Conservation (phyloP, 2,797 vertebrate species). For the Peromyscus aztecus region DNA sequence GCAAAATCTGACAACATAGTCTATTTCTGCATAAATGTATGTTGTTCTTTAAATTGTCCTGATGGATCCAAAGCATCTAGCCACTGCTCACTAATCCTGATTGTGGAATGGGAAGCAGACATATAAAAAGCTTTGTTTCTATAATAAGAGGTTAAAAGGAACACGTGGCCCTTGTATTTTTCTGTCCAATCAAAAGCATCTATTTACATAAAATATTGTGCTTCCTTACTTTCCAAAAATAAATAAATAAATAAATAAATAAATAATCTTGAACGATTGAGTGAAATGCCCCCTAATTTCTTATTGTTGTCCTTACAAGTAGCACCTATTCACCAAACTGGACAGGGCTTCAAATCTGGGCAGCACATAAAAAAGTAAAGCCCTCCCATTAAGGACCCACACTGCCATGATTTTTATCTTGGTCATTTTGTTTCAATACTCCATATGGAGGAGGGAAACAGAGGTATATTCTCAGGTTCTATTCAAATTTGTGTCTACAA, state of each 20-base stretch:
- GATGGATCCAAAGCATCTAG: not conserved
- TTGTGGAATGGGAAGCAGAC: not conserved
- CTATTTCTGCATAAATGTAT: not conserved
- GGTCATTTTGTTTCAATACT: not conserved
- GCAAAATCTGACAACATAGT: not conserved
- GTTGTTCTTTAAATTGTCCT: not conserved
- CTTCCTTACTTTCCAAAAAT: slow-evolving; percentile 11
- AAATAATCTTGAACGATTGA: not conserved
- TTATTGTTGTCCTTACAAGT: slow-evolving; percentile 50
- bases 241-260: not conserved
- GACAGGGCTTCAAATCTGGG: slow-evolving; percentile 61
- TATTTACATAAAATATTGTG: slow-evolving; percentile 22
- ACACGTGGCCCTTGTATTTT: not conserved
- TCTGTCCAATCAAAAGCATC: slow-evolving; percentile 48
- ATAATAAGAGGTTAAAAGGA: not conserved
- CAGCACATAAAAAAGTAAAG: not conserved
- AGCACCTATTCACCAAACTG: slow-evolving; percentile 59
- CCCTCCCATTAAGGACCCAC: not conserved
- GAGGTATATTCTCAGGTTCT: not conserved
- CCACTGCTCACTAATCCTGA: not conserved
- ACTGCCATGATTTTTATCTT: not conserved
- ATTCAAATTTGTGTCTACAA: not conserved
- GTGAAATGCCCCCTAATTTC: slow-evolving; percentile 43
- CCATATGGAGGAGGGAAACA: not conserved
- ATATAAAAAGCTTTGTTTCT: not conserved